Evolutionary conservation across 2,888 invertebrate species (phyloP).

Genomic region (Watsonalla binaria): DNA sequence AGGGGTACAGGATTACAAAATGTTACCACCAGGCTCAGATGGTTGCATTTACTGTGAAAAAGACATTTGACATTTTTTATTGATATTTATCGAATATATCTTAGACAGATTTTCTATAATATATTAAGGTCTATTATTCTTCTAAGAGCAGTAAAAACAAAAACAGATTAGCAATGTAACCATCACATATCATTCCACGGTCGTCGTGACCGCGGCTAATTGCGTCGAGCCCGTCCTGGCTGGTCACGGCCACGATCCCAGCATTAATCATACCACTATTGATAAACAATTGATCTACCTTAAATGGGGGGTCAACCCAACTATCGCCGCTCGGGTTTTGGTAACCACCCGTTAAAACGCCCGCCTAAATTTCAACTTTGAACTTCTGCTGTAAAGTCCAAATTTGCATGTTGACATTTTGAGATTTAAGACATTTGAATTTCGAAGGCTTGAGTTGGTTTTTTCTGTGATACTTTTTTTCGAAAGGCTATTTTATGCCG

Average conservation of each 20-base stretch:
- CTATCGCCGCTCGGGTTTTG: slow-evolving; percentile 29
- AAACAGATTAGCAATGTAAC: slow-evolving; percentile 59
- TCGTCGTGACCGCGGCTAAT: slow-evolving; percentile 74
- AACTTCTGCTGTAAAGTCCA: slow-evolving; percentile 1
- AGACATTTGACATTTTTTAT: too few relatives aligned
- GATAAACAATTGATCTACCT: slow-evolving; percentile 77
- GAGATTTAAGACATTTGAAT: slow-evolving; percentile 24
- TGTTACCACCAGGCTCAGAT: too few relatives aligned
- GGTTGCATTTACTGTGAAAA: too few relatives aligned
- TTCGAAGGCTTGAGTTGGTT: slow-evolving; percentile 25
- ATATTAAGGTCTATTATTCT: neutral
- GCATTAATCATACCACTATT: slow-evolving; percentile 73
- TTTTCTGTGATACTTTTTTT: slow-evolving; percentile 34
- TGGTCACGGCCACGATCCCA: slow-evolving; percentile 58
- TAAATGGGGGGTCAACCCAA: slow-evolving; percentile 71
- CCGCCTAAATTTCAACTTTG: slow-evolving; percentile 20
- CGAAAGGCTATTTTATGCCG: slow-evolving; percentile 22
- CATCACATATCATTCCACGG: slow-evolving; percentile 66
- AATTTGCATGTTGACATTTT: slow-evolving; percentile 10
- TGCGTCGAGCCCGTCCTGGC: slow-evolving; percentile 43
- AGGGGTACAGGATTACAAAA: too few relatives aligned
- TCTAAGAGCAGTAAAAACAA: slow-evolving; percentile 15
- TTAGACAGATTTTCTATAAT: too few relatives aligned
- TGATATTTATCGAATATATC: too few relatives aligned
- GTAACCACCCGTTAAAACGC: slow-evolving; percentile 25